These are phyloP conservation scores for Oncopodura yosiiana DNA, from an alignment of 1,140 invertebrate species.

Conservation along the genomic window DNA sequence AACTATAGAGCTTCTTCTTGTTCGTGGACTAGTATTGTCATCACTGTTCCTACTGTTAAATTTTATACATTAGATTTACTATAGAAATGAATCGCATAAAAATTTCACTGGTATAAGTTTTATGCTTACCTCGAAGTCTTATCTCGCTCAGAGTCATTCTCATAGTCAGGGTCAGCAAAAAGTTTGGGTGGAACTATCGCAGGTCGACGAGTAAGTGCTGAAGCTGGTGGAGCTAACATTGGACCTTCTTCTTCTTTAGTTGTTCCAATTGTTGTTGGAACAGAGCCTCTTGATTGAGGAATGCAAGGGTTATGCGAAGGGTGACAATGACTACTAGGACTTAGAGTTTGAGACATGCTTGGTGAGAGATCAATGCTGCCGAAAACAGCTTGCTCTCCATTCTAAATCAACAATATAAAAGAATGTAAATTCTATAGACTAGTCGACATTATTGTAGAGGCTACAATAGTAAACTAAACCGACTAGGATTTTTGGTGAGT, in stretches of 20 bases:
- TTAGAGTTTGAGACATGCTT: constrained; percentile 30
- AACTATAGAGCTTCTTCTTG: constrained; percentile 45
- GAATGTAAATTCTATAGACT: too few species aligned
- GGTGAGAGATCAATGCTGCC: constrained; percentile 30
- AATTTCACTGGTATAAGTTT: too few species aligned
- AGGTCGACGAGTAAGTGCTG: constrained; percentile 41
- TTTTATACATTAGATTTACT: neutral
- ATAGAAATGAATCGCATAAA: too few species aligned
- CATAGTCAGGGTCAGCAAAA: constrained; percentile 37
- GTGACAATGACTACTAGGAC: constrained; percentile 21
- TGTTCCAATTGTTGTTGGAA: constrained; percentile 12
- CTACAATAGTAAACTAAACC: too few species aligned
- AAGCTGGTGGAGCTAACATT: constrained; percentile 40
- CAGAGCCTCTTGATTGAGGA: neutral
- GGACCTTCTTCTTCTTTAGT: constrained; percentile 38
- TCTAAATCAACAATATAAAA: too few species aligned
- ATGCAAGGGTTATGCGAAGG: constrained; percentile 9
- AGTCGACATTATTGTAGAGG: too few species aligned
- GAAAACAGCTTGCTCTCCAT: constrained; percentile 19
- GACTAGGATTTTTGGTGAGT: too few species aligned
- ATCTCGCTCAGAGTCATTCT: constrained; percentile 34
- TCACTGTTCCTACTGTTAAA: constrained; percentile 24
- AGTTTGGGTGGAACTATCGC: constrained; percentile 46
- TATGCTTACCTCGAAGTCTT: constrained; percentile 22
- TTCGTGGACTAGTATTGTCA: constrained; percentile 34